phyloP scores from a whole-genome alignment of 2,797 vertebrate genomes.

The Crenichthys baileyi region DNA sequence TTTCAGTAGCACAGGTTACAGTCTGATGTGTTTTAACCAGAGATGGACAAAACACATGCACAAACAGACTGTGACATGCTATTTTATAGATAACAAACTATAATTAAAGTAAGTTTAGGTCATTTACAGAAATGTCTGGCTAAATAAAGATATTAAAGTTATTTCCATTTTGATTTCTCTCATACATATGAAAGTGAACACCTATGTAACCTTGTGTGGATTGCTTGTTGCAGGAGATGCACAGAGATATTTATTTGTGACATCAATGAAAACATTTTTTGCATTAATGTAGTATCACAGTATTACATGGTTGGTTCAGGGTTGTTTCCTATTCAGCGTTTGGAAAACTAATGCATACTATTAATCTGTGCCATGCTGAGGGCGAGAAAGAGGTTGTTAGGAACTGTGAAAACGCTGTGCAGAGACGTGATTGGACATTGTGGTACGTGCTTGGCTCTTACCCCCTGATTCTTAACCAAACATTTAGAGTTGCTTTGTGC shows the following conservation, averaged over 20 bases:
- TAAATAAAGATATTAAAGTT: background rate
- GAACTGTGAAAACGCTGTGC: conserved; percentile 11
- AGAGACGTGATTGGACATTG: conserved; percentile 9
- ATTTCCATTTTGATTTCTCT: conserved; percentile 3
- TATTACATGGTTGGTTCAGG: conserved; percentile 1
- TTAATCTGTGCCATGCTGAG: conserved; percentile 25
- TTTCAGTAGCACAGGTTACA: background rate
- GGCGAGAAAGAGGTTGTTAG: conserved; percentile 2
- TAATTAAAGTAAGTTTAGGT: background rate
- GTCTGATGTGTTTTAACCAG: too few species aligned
- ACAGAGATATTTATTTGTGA: conserved; percentile 6
- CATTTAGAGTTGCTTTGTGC: conserved; percentile 8
- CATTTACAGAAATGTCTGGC: background rate
- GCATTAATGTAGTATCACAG: conserved; percentile 7
- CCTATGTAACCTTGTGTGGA: background rate
- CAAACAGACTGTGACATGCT: background rate
- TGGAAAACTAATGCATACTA: conserved; percentile 35
- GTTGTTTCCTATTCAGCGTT: conserved; percentile 20
- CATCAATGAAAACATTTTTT: conserved; percentile 12
- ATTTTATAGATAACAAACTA: background rate
- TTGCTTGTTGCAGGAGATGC: background rate
- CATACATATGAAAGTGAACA: background rate
- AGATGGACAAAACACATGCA: background rate
- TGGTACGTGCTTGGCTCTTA: conserved; percentile 9
- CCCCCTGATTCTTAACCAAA: conserved; percentile 24